These are phyloP conservation scores for Diceros bicornis DNA, from an alignment of 2,797 vertebrate genomes.

Conservation along the genomic window DNA sequence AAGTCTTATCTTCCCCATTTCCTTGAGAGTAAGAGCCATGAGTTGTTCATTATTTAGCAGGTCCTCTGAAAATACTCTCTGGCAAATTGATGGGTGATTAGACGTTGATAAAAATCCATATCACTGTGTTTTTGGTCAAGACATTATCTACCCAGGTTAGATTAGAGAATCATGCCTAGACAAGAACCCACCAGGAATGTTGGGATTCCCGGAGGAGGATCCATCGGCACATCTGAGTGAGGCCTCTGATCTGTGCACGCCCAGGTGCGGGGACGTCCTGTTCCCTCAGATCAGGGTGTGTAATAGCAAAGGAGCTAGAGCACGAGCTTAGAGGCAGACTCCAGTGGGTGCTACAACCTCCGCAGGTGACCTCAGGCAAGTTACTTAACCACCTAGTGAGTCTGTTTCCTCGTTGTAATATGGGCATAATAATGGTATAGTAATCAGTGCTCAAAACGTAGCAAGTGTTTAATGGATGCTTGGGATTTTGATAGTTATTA, in stretches of 20 bases:
- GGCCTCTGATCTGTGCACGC: not conserved
- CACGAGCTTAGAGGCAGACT: not conserved
- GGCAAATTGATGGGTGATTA: not conserved
- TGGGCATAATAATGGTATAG: not conserved
- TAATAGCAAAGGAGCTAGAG: not conserved
- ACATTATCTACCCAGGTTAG: not conserved
- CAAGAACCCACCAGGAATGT: not conserved
- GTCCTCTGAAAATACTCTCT: not conserved
- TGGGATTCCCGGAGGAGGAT: not conserved
- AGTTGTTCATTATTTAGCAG: not conserved
- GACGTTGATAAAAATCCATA: not conserved
- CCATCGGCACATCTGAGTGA: not conserved
- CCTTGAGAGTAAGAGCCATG: not conserved
- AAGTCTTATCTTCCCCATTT: not conserved
- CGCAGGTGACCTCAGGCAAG: not conserved
- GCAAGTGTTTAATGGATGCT: fast-evolving
- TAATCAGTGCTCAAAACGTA: fast-evolving
- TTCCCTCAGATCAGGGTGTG: not conserved
- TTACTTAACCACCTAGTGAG: no score
- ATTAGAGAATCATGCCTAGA: not conserved
- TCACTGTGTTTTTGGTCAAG: not conserved
- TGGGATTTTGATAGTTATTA: not conserved
- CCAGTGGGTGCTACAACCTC: fast-evolving
- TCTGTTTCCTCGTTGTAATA: not conserved
- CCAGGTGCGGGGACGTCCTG: not conserved